Percentiles rank a stretch among this genome's conserved stretches.
Evolutionary conservation across 2,797 vertebrate genomes (phyloP).

Genomic region (Sebastes trivittatus): DNA sequence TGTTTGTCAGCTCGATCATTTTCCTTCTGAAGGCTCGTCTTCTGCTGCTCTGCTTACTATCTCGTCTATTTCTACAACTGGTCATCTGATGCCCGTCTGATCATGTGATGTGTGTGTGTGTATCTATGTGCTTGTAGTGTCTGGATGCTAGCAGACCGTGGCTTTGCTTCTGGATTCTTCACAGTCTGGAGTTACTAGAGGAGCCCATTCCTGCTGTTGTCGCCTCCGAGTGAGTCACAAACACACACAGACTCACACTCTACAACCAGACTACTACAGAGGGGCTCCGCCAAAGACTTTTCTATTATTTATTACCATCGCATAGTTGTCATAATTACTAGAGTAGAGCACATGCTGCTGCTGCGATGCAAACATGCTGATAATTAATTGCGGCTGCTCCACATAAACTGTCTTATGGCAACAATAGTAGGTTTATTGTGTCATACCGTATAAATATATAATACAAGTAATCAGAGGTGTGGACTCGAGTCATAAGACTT

Average conservation of each 20-base stretch:
- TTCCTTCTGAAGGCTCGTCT: neutral
- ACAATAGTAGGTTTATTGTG: neutral
- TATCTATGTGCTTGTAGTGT: constrained; percentile 80
- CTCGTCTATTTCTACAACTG: constrained; percentile 24
- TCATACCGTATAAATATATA: neutral
- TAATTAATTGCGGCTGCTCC: neutral
- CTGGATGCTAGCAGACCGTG: constrained; percentile 86
- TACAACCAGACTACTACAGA: neutral
- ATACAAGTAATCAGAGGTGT: neutral
- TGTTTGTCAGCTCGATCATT: neutral
- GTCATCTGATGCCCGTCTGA: constrained; percentile 36
- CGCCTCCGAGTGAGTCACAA: constrained; percentile 89
- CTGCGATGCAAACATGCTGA: neutral
- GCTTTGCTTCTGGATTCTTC: constrained; percentile 86
- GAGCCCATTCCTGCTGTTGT: constrained; percentile 89
- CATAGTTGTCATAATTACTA: neutral
- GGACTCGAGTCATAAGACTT: no score
- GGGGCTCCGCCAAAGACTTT: neutral
- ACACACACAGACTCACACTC: neutral
- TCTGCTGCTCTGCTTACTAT: neutral
- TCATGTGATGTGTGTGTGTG: constrained; percentile 3
- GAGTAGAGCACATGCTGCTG: neutral
- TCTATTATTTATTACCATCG: constrained; percentile 1
- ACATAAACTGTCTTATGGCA: neutral
- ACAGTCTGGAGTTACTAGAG: constrained; percentile 94